Base-by-base conservation (phyloP, 2,888 invertebrate species). In the Cheilosia variabilis region DNA sequence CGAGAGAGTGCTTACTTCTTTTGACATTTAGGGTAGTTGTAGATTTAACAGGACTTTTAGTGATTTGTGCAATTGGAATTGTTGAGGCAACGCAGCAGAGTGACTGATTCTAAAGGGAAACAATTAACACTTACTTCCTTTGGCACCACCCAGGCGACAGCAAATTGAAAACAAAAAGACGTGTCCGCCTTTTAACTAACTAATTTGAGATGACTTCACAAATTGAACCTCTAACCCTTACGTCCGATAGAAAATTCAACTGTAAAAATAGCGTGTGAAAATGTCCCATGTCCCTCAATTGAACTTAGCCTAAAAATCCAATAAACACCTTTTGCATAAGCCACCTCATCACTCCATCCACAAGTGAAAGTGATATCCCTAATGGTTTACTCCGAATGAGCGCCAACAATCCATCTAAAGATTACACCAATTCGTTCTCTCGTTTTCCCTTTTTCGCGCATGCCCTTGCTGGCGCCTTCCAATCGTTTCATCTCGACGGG, bases 381-480 rank as follows among this genome's bases (percentile, higher is more conserved):
- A 66, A 41, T 77, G 52, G 34, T 62, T 50, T 52, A 73, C 77
- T 78, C 68, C 78, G 83, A 83, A 83, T 73, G 78, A 78, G 72
- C 22, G 34, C 13, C 22, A 31, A 22, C 31, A 57, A 66, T n/a
- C 53, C 22, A 53, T 13, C 6, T 53, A 41, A 34, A 60, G 22
- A 34, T 34, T 5, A 22, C n/a, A 53, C 13, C 13, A 9, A 27
- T 27, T 15, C 7, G 1, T 22, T 45, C 55, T 73, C 73, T 63
- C 13, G 2, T 2, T 45, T 24, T 31, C 17, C 7, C 22, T 17
- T 43, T 34, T 1, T 31, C 31, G 60, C 76, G 76, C 76, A 76
- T 68, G 76, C 41, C 31, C 22, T 41, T 43, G 43, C 34, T 22
- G 15, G 15, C 10, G 10, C 13, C 24, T 17, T 34, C 31, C 13